These are phyloP conservation scores for Ganaspis sp. DNA, from an alignment of 1,140 invertebrate species.

Conservation along the genomic window DNA sequence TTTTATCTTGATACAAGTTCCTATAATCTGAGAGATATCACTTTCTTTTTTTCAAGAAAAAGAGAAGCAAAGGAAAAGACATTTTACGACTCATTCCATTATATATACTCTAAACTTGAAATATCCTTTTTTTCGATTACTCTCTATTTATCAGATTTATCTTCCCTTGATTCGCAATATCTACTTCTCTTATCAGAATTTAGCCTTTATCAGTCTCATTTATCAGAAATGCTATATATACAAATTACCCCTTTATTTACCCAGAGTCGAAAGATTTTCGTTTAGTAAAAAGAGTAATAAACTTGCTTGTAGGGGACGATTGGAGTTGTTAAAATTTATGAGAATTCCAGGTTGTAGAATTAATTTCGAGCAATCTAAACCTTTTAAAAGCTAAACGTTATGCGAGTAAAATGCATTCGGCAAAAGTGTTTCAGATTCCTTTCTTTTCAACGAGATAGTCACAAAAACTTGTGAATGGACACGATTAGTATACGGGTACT, in stretches of 20 bases:
- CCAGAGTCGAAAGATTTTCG: neutral
- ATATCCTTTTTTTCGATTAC: neutral
- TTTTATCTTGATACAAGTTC: constrained; percentile 24
- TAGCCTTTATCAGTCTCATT: constrained; percentile 53
- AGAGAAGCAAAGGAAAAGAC: neutral
- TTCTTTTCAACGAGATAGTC: constrained; percentile 7
- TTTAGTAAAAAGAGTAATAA: neutral
- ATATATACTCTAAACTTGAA: neutral
- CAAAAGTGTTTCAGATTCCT: constrained; percentile 24
- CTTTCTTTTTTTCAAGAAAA: neutral
- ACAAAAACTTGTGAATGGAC: constrained; percentile 36
- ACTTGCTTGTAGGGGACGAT: neutral
- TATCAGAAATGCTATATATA: constrained; percentile 43
- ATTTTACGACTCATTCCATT: constrained; percentile 2
- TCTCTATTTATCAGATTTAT: constrained; percentile 45
- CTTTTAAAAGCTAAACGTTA: constrained; percentile 31
- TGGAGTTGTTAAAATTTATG: neutral
- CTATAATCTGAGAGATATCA: constrained; percentile 19
- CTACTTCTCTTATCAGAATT: constrained; percentile 52
- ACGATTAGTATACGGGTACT: constrained; percentile 64
- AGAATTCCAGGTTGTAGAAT: constrained; percentile 28
- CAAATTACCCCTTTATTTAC: neutral
- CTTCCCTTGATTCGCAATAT: constrained; percentile 33
- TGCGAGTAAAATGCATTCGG: constrained; percentile 31
- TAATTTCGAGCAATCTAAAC: constrained; percentile 24